Evolutionary conservation across 2,797 vertebrate species (phyloP).

Genomic region (Chiropotes sagulatus): DNA sequence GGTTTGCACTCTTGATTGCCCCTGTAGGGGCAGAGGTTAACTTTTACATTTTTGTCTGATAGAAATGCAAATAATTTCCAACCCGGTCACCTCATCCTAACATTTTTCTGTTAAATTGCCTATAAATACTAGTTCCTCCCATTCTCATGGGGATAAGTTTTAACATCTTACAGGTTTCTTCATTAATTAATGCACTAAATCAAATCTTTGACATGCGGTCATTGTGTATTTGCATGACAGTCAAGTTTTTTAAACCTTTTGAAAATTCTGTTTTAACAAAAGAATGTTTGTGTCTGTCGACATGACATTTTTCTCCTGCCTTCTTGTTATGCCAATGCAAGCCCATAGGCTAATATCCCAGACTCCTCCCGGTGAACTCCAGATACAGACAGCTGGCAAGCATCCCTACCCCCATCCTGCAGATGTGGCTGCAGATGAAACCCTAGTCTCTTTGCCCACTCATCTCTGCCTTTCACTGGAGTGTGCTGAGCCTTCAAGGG

Average conservation of each 20-base stretch:
- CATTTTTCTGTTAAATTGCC: not conserved
- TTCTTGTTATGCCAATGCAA: not conserved
- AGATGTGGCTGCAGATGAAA: not conserved
- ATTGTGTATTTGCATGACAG: not conserved
- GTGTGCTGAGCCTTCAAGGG: not conserved
- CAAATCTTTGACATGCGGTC: not conserved
- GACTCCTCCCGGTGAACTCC: not conserved
- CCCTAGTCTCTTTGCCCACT: not conserved
- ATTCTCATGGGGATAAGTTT: not conserved
- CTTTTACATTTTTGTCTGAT: constrained; percentile 54
- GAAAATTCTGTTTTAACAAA: constrained; percentile 42
- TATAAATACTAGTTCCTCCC: not conserved
- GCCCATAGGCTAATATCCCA: not conserved
- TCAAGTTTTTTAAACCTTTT: constrained; percentile 1
- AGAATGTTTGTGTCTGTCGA: not conserved
- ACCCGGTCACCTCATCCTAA: not conserved
- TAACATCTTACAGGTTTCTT: constrained; percentile 50
- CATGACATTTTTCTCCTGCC: not conserved
- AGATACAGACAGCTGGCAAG: not conserved
- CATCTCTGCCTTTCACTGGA: not conserved
- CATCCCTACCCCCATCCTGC: not conserved
- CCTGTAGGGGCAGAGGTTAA: constrained; percentile 22
- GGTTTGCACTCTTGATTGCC: constrained; percentile 44
- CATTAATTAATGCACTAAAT: constrained; percentile 49
- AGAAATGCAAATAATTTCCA: constrained; percentile 57